Evolutionary conservation across 2,113 vertebrate genomes (phyloP).

Genomic region (Fregata magnificens): DNA sequence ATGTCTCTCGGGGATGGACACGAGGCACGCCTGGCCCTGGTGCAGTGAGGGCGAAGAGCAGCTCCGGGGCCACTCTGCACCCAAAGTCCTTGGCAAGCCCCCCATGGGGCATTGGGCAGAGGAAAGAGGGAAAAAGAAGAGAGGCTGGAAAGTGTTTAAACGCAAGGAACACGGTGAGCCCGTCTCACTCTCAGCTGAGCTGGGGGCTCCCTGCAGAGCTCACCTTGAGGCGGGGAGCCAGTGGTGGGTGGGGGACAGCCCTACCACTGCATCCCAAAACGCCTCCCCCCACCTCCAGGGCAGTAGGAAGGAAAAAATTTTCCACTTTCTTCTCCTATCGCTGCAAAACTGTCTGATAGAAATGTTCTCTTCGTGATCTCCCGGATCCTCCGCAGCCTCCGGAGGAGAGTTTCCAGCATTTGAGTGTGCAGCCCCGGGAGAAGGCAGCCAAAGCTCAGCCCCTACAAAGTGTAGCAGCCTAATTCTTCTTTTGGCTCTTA

Average conservation of each 20-base stretch:
- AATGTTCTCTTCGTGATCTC: neutral
- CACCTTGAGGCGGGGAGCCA: neutral
- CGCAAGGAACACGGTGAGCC: neutral
- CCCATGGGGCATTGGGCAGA: neutral
- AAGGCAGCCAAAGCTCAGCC: neutral
- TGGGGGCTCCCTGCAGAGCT: neutral
- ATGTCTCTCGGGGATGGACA: neutral
- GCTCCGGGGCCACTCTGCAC: neutral
- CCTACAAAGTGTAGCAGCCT: neutral
- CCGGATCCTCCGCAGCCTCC: neutral
- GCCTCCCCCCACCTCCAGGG: neutral
- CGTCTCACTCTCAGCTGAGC: neutral
- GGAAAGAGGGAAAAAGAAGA: neutral
- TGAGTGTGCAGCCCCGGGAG: fast-evolving
- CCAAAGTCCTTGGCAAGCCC: neutral
- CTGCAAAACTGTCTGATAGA: neutral
- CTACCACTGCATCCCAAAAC: neutral
- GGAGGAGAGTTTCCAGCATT: neutral
- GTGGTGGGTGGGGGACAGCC: neutral
- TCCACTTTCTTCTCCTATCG: neutral
- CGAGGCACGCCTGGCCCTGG: fast-evolving
- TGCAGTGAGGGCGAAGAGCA: neutral
- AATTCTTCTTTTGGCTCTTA: neutral
- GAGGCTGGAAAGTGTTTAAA: neutral
- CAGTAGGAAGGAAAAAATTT: neutral